Percentiles rank a stretch among this genome's conserved stretches.
Conservation (phyloP, 2,113 vertebrate species). For the Dicaeum eximium region DNA sequence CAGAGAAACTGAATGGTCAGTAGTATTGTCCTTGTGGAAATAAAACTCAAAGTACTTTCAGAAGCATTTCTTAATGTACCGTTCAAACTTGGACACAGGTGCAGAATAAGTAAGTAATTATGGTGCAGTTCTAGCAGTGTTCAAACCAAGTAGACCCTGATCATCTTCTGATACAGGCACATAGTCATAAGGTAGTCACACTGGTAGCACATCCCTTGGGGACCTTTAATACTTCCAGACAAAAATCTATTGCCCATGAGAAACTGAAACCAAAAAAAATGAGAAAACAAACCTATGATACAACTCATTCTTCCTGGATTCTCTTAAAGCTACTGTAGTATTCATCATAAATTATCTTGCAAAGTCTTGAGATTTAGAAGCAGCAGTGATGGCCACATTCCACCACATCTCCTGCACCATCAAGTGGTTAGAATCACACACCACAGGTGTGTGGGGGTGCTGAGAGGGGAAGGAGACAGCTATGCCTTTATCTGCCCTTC, state of each 20-base stretch:
- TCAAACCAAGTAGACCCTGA: neutral
- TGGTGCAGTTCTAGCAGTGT: neutral
- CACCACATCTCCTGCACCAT: neutral
- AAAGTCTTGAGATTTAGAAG: neutral
- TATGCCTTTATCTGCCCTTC: neutral
- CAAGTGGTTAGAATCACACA: neutral
- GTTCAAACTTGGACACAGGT: neutral
- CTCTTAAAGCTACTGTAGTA: neutral
- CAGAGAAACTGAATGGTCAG: neutral
- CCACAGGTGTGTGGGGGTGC: neutral
- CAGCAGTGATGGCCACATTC: neutral
- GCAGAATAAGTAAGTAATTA: neutral
- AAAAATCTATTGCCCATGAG: neutral
- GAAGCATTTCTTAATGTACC: neutral
- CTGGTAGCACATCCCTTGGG: neutral
- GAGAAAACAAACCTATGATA: neutral
- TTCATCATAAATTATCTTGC: neutral
- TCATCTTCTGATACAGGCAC: neutral
- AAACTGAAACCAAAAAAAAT: neutral
- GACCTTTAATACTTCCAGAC: neutral
- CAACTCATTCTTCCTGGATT: neutral
- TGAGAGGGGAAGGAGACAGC: neutral
- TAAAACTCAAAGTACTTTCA: neutral
- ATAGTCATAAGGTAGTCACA: neutral
- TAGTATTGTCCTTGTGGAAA: neutral